phyloP scores from a whole-genome alignment of 2,888 invertebrate genomes.

The Ernsta delagoae region DNA sequence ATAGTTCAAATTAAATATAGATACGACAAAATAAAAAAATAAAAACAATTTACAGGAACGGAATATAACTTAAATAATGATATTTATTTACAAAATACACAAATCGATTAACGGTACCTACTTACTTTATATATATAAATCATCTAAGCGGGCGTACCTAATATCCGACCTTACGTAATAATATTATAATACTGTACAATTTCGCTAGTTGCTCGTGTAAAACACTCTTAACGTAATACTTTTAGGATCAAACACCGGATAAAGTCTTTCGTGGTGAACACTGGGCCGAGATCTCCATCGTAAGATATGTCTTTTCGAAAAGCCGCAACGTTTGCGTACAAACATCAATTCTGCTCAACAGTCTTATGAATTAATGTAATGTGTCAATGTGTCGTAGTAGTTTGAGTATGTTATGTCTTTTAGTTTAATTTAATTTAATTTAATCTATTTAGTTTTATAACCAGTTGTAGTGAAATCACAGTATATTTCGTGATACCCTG shows the following conservation, averaged over 20 bases:
- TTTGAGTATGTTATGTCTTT: conserved; percentile 14
- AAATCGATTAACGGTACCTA: conserved; percentile 75
- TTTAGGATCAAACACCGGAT: conserved; percentile 71
- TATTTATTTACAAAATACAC: conserved; percentile 82
- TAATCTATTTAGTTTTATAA: conserved; percentile 41
- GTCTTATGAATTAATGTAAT: conserved; percentile 71
- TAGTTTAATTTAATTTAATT: no score
- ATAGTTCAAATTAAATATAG: conserved; percentile 53
- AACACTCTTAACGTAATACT: conserved; percentile 76
- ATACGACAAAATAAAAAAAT: conserved; percentile 43
- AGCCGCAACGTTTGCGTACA: conserved; percentile 54
- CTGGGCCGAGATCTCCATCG: conserved; percentile 56
- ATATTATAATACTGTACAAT: conserved; percentile 84
- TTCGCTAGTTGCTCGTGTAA: conserved; percentile 81
- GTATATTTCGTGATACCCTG: conserved; percentile 56
- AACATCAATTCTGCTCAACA: conserved; percentile 80
- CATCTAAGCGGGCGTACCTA: conserved; percentile 73
- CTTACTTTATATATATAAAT: conserved; percentile 62
- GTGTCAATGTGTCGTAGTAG: conserved; percentile 53
- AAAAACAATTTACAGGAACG: conserved; percentile 80
- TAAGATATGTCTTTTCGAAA: conserved; percentile 64
- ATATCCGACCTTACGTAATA: conserved; percentile 65
- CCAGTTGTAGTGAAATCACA: conserved; percentile 64
- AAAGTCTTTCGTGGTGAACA: conserved; percentile 66
- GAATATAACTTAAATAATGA: conserved; percentile 74